Evolutionary conservation across 2,113 vertebrate species (phyloP).

Genomic region (Copsychus sechellarum): DNA sequence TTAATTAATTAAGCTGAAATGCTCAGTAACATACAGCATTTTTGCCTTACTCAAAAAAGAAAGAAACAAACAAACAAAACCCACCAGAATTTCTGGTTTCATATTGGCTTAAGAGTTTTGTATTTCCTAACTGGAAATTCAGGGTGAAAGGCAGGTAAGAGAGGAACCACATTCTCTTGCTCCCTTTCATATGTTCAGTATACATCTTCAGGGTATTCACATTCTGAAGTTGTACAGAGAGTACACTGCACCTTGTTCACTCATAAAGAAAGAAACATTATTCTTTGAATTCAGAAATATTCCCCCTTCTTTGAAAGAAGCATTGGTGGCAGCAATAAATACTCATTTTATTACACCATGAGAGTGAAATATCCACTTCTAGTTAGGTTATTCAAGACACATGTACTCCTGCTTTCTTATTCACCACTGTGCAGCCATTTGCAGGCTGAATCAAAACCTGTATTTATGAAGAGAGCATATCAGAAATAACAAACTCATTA

Average conservation of each 20-base stretch:
- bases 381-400: not conserved
- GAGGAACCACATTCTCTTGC: not conserved
- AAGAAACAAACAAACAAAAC: too few relatives aligned
- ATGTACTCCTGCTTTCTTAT: not conserved
- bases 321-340: not conserved
- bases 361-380: not conserved
- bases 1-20: not conserved
- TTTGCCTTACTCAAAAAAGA: not conserved
- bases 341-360: not conserved
- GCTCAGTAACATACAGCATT: accelerated
- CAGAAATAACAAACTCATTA: not conserved
- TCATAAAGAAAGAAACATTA: not conserved
- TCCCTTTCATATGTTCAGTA: not conserved
- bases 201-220: not conserved
- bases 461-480: not conserved
- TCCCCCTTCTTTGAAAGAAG: not conserved
- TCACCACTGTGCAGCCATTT: not conserved
- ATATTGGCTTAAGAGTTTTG: not conserved
- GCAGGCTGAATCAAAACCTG: not conserved
- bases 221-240: not conserved
- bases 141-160: not conserved
- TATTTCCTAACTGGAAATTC: not conserved
- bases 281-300: not conserved
- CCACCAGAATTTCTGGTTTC: not conserved
- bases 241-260: not conserved